Evolutionary conservation across 1,140 invertebrate species (phyloP).

Genomic region (Onthophagus taurus): DNA sequence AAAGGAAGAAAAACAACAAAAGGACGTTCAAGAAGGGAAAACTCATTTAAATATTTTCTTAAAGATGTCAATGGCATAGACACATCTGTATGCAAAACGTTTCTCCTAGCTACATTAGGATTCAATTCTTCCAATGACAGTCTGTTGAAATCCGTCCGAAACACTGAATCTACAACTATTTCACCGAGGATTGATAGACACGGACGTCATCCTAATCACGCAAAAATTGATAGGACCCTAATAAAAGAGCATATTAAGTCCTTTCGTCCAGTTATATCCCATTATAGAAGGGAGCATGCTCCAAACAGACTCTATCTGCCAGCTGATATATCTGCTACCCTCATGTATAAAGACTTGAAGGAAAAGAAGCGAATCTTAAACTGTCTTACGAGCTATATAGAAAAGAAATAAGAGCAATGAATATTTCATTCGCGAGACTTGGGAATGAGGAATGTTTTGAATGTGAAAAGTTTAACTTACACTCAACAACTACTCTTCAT

Average conservation of each 20-base stretch:
- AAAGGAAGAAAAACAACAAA: background rate
- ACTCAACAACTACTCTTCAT: too few relatives aligned
- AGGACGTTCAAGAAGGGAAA: background rate
- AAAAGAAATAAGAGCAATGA: background rate
- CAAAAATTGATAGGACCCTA: background rate
- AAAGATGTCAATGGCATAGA: background rate
- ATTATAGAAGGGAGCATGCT: slow-evolving; percentile 14
- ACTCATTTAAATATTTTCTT: background rate
- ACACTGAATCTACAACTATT: background rate
- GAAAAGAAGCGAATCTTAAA: slow-evolving; percentile 7
- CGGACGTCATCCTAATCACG: background rate
- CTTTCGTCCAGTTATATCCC: slow-evolving; percentile 8
- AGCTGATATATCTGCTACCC: slow-evolving; percentile 11
- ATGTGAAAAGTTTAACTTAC: slow-evolving; percentile 14
- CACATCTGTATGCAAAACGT: background rate
- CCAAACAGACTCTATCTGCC: slow-evolving; percentile 12
- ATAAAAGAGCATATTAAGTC: slow-evolving; percentile 1
- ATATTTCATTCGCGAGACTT: slow-evolving; percentile 2
- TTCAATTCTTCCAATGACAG: background rate
- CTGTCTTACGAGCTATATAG: background rate
- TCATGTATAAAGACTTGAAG: slow-evolving; percentile 15
- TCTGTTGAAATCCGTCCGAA: background rate
- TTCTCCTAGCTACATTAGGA: background rate
- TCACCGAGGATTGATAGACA: background rate
- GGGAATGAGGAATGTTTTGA: slow-evolving; percentile 1